These are phyloP conservation scores for Drosophila cognata DNA, from an alignment of 2,888 invertebrate species.

Conservation along the genomic window DNA sequence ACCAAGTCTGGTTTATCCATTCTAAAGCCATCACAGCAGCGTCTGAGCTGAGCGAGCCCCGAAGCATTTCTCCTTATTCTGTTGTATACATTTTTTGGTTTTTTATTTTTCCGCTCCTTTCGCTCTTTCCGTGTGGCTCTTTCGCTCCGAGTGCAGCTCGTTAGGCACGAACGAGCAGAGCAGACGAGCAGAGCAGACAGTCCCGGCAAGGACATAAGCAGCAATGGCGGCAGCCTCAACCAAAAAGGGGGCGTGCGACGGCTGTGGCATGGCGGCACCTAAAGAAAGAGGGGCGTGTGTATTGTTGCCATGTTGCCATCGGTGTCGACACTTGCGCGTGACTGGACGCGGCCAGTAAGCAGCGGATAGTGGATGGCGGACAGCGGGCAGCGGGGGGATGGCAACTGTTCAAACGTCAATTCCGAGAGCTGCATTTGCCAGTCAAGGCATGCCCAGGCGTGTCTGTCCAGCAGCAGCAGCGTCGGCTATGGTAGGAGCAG, in stretches of 20 bases:
- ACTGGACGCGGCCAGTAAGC: slow-evolving; percentile 13
- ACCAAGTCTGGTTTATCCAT: slow-evolving; percentile 70
- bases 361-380: not conserved
- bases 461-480: slow-evolving; percentile 38
- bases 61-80: slow-evolving; percentile 52
- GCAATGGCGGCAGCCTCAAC: slow-evolving; percentile 61
- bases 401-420: slow-evolving; percentile 67
- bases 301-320: slow-evolving; percentile 12
- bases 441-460: slow-evolving; percentile 16
- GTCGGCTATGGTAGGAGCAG: slow-evolving; percentile 3
- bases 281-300: slow-evolving; percentile 3
- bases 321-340: slow-evolving; percentile 49
- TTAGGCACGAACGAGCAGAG: slow-evolving; percentile 77
- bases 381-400: slow-evolving; percentile 14
- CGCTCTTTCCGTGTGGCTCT: slow-evolving; percentile 1
- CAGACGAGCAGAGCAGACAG: slow-evolving; percentile 53
- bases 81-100: slow-evolving; percentile 24
- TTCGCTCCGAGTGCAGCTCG: slow-evolving; percentile 71
- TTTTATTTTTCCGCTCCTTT: not conserved
- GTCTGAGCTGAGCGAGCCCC: slow-evolving; percentile 49
- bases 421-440: slow-evolving; percentile 64
- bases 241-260: slow-evolving; percentile 13
- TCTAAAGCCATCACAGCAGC: slow-evolving; percentile 37
- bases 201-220: slow-evolving; percentile 72
- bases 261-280: slow-evolving; percentile 26